A percentile compares a stretch with the other conserved stretches of the same genome.
Evolutionary conservation across 2,797 vertebrate species (phyloP).

Genomic region (Rhinoraja longicauda): DNA sequence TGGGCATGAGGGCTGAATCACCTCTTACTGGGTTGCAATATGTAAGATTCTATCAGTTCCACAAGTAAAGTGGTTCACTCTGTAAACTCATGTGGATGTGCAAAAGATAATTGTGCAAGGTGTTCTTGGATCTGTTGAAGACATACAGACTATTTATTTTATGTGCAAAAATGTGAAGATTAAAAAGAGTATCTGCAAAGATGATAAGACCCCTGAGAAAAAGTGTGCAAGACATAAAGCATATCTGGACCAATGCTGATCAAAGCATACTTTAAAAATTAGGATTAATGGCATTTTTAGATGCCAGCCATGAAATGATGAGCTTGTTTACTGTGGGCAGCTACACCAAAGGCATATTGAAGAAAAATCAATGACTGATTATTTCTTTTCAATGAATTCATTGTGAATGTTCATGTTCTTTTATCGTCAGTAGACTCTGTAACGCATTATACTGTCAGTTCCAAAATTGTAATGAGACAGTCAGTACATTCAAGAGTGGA

Average conservation of each 20-base stretch:
- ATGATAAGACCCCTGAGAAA: not conserved
- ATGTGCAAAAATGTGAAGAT: not conserved
- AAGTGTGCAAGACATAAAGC: not conserved
- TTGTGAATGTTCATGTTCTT: slow-evolving; percentile 17
- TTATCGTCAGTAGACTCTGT: not conserved
- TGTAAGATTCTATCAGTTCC: too few relatives aligned
- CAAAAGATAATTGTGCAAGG: not conserved
- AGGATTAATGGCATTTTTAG: slow-evolving; percentile 28
- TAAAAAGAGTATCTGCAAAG: not conserved
- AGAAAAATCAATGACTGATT: slow-evolving; percentile 35
- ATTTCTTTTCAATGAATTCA: slow-evolving; percentile 31
- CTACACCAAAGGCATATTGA: slow-evolving; percentile 26
- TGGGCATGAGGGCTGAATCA: too few relatives aligned
- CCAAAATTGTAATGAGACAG: slow-evolving; percentile 12
- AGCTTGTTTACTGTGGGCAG: not conserved
- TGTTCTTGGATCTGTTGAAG: not conserved
- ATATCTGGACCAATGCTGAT: slow-evolving; percentile 27
- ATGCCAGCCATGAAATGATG: slow-evolving; percentile 14
- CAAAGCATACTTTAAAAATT: slow-evolving; percentile 37
- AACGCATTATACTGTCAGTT: slow-evolving; percentile 14
- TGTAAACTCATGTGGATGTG: not conserved
- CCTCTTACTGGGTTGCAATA: too few relatives aligned
- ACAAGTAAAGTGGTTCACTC: not conserved
- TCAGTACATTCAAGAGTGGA: slow-evolving; percentile 15
- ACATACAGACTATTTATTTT: not conserved